Conservation (phyloP, 2,888 invertebrate genomes). For the Melanotus villosus region DNA sequence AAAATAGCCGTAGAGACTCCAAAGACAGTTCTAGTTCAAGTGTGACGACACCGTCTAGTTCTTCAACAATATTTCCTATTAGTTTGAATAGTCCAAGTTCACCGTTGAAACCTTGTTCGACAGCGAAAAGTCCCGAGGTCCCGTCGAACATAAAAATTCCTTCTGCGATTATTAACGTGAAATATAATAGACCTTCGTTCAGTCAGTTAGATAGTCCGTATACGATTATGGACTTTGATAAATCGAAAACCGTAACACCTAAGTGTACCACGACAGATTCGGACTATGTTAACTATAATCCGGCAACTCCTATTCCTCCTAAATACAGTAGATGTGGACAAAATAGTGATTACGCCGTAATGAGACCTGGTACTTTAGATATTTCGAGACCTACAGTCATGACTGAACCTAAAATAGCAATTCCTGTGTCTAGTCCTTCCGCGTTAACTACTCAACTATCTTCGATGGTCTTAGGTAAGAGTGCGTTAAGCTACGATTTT, state of each 20-base stretch:
- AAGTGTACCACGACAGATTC: slow-evolving; percentile 40
- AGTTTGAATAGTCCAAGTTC: slow-evolving; percentile 79
- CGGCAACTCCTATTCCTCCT: slow-evolving; percentile 47
- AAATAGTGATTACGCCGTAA: slow-evolving; percentile 50
- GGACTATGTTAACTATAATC: slow-evolving; percentile 66
- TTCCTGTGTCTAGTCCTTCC: slow-evolving; percentile 53
- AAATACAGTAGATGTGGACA: slow-evolving; percentile 19
- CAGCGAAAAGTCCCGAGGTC: slow-evolving; percentile 45
- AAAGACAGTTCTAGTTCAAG: slow-evolving; percentile 66
- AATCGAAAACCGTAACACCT: slow-evolving; percentile 38
- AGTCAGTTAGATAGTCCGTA: slow-evolving; percentile 56
- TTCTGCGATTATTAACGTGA: slow-evolving; percentile 58
- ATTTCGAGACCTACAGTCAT: slow-evolving; percentile 38
- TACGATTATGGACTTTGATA: slow-evolving; percentile 63
- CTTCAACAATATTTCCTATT: slow-evolving; percentile 78
- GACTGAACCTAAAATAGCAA: slow-evolving; percentile 52
- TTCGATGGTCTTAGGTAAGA: slow-evolving; percentile 48
- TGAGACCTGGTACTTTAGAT: slow-evolving; percentile 45
- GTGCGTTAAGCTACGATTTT: slow-evolving; percentile 28
- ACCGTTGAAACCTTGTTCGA: slow-evolving; percentile 68
- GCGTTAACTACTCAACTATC: slow-evolving; percentile 57
- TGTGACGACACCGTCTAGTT: slow-evolving; percentile 73
- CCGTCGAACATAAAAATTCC: slow-evolving; percentile 59
- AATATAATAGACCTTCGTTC: slow-evolving; percentile 51
- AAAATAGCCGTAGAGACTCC: slow-evolving; percentile 66